Conservation (phyloP, 1,140 invertebrate species). For the Heliothis subflexa region DNA sequence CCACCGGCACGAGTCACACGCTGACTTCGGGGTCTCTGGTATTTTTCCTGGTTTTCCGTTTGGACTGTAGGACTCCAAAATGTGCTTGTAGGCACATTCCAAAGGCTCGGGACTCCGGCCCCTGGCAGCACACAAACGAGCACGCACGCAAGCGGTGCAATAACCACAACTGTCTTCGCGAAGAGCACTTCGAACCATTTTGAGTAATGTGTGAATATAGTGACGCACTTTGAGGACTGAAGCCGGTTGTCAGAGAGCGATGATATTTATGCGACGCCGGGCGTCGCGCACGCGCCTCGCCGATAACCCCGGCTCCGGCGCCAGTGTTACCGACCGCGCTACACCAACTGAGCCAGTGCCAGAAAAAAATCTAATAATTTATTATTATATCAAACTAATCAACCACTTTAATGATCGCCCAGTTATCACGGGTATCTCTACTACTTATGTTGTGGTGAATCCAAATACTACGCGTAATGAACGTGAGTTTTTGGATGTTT, state of each 20-base stretch:
- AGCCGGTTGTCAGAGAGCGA: conserved; percentile 54
- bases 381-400: conserved; percentile 29
- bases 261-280: conserved; percentile 76
- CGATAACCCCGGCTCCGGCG: conserved; percentile 77
- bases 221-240: conserved; percentile 70
- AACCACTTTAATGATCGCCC: background rate
- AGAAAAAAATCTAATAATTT: conserved; percentile 38
- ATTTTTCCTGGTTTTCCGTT: conserved; percentile 57
- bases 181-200: conserved; percentile 73
- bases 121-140: conserved; percentile 73
- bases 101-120: conserved; percentile 74
- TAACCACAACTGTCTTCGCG: conserved; percentile 79
- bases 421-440: background rate
- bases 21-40: conserved; percentile 65
- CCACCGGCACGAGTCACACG: conserved; percentile 78
- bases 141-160: conserved; percentile 79
- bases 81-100: conserved; percentile 82
- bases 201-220: conserved; percentile 53
- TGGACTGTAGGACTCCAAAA: conserved; percentile 74
- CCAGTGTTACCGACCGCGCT: conserved; percentile 61
- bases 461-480: background rate
- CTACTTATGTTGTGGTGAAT: no score
- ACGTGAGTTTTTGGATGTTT: no score
- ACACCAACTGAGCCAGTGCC: conserved; percentile 24
- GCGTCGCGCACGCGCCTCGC: conserved; percentile 77